Evolutionary conservation across 2,888 invertebrate species (phyloP), one percentile per base, ranked within the genome.

Genomic region (Escarpia spicata): DNA sequence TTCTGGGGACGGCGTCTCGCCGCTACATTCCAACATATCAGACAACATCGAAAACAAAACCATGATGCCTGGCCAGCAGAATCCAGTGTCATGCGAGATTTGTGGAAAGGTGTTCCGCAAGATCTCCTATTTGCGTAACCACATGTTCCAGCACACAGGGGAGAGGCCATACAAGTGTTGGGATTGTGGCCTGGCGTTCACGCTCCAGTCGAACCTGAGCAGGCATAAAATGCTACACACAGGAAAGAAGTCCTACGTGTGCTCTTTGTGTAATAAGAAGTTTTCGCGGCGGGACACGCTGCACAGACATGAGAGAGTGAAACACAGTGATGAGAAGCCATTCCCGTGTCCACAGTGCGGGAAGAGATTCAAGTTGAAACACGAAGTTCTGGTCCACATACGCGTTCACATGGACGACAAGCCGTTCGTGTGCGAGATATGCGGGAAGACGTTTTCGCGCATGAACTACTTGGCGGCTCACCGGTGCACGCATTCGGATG

Each of bases 291-390:
- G 75, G n/a, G 75, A 75, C n/a, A 75, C 75, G 2, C 26, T 26
- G 19, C 4, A 3, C n/a, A 75, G 75, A 26, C 75, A 75, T 26
- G 26, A 92, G 37, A 91, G 43, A 91, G 91, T 91, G 91, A 60
- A 31, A 43, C 92, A 92, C 26, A 91, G 58, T 0, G 92, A 91
- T 19, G 91, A 92, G 60, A 91, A 60, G 43, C 92, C 92, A 31
- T 60, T 45, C 91, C 37, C 91, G 91, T 92, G 92, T 45, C 58
- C 58, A 43, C 26, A 60, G 58, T 92, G 92, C 60, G 92, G 92
- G 4, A 91, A 92, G 19, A 12, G 91, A n/a, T 92, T 92, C 91
- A 91, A 91, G 31, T 37, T 91, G 60, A 43, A 45, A 43, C 37
- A 91, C 26, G 44, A 91, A 12, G 58, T 92, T 10, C 52, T 19